Evolutionary conservation across 2,888 invertebrate species (phyloP).

Genomic region (Subacronicta megacephala): DNA sequence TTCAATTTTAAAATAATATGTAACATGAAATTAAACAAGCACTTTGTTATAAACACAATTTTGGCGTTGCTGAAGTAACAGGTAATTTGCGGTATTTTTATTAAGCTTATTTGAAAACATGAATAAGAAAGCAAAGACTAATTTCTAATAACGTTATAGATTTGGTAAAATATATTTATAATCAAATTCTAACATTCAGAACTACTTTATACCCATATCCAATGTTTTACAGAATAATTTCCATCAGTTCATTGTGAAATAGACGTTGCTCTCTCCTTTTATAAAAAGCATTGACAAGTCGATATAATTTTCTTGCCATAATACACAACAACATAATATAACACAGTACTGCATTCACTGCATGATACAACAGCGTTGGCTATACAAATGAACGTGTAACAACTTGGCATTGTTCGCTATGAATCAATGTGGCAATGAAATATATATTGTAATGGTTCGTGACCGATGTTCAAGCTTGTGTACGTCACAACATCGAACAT

Average conservation of each 20-base stretch:
- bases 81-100: no score
- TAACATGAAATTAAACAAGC: no score
- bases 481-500: slow-evolving; percentile 56
- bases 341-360: slow-evolving; percentile 48
- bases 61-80: no score
- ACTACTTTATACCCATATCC: slow-evolving; percentile 16
- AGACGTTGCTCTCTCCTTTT: slow-evolving; percentile 49
- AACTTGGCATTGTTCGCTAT: slow-evolving; percentile 35
- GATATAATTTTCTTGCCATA: slow-evolving; percentile 47
- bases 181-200: slow-evolving; percentile 21
- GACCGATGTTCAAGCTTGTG: slow-evolving; percentile 36
- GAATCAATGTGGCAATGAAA: slow-evolving; percentile 26
- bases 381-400: slow-evolving; percentile 46
- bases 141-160: slow-evolving; percentile 20
- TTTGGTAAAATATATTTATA: slow-evolving; percentile 31
- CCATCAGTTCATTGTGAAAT: slow-evolving; percentile 34
- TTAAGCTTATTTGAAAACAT: slow-evolving; percentile 37
- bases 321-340: slow-evolving; percentile 41
- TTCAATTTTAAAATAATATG: no score
- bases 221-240: slow-evolving; percentile 4
- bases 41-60: no score
- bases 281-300: slow-evolving; percentile 47
- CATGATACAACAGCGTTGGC: slow-evolving; percentile 39
- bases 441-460: slow-evolving; percentile 35
- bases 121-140: slow-evolving; percentile 50